Conservation (phyloP, 2,888 invertebrate species). For the Tetragonisca angustula region DNA sequence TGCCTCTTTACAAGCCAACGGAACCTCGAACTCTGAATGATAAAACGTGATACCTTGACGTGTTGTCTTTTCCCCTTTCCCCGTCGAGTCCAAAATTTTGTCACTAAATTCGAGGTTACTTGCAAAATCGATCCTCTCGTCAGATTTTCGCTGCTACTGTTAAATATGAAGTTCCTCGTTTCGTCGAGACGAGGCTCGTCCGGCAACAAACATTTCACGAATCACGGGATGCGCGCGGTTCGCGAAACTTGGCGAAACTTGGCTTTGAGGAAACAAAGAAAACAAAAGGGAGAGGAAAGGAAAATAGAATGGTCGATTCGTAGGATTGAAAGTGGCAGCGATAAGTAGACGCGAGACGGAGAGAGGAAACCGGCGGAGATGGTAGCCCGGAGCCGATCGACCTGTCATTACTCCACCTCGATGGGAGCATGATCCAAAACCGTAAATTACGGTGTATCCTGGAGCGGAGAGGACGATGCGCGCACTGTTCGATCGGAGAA, state of each 20-base stretch:
- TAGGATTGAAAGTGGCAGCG: constrained; percentile 61
- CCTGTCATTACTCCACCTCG: constrained; percentile 73
- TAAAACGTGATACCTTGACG: background rate
- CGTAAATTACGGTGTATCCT: constrained; percentile 68
- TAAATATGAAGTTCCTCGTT: too few relatives aligned
- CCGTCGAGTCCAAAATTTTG: background rate
- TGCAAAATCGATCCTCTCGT: too few relatives aligned
- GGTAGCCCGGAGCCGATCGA: constrained; percentile 68
- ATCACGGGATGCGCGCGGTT: background rate
- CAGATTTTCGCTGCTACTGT: too few relatives aligned
- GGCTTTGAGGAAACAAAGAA: background rate
- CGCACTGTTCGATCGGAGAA: constrained; percentile 1
- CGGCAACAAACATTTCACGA: too few relatives aligned
- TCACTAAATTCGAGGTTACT: too few relatives aligned
- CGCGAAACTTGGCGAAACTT: background rate
- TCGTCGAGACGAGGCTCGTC: too few relatives aligned
- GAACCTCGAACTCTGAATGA: background rate
- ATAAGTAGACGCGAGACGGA: constrained; percentile 52
- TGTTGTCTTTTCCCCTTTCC: background rate
- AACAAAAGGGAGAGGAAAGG: background rate
- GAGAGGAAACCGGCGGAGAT: constrained; percentile 63
- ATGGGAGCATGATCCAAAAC: constrained; percentile 69
- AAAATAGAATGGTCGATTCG: constrained; percentile 34
- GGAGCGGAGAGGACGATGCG: constrained; percentile 19
- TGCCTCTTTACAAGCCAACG: constrained; percentile 1